A percentile compares a stretch with the other conserved stretches of the same genome.
Conservation (phyloP, 2,797 vertebrate genomes). For the Chaetophractus vellerosus region DNA sequence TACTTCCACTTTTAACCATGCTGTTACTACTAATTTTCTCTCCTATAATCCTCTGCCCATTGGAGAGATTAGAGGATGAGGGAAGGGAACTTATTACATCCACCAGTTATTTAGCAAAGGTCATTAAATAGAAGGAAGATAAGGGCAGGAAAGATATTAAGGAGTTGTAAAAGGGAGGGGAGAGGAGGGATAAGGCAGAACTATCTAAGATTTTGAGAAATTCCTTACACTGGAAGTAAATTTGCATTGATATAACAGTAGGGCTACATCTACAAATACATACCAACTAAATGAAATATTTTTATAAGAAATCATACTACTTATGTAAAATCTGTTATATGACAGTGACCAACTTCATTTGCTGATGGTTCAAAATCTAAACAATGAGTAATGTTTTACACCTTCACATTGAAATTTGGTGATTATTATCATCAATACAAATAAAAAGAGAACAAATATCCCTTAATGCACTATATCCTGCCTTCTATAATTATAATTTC, state of each 20-base stretch:
- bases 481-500: neutral
- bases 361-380: neutral
- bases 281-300: slow-evolving; percentile 3
- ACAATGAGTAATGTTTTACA: slow-evolving; percentile 9
- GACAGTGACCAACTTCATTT: neutral
- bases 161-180: neutral
- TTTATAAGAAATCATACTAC: neutral
- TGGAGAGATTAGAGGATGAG: neutral
- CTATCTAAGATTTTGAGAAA: neutral
- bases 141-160: neutral
- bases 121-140: neutral
- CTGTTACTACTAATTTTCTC: neutral
- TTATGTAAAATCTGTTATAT: neutral
- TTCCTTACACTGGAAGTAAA: neutral
- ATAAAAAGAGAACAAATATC: neutral
- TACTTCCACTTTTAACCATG: neutral
- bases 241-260: neutral
- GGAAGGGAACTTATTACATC: neutral
- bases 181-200: neutral
- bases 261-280: neutral
- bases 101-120: neutral
- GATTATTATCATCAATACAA: neutral
- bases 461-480: neutral
- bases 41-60: neutral
- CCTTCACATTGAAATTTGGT: neutral